These are phyloP conservation scores for Sturnus vulgaris DNA, from an alignment of 2,113 vertebrate species.

Conservation along the genomic window DNA sequence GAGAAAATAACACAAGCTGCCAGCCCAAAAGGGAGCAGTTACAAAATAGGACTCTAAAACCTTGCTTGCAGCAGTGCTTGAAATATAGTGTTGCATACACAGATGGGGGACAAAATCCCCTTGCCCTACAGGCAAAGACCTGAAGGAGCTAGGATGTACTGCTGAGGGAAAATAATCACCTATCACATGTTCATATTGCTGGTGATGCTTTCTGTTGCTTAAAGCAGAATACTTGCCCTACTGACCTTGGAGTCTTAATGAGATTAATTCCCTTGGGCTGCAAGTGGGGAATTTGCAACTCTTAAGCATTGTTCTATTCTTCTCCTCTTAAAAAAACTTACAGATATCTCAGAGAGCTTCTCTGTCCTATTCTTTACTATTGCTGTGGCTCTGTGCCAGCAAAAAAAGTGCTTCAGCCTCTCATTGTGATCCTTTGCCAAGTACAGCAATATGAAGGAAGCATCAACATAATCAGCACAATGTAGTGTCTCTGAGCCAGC, in stretches of 20 bases:
- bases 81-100: background rate
- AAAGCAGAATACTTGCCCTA: background rate
- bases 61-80: background rate
- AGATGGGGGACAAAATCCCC: background rate
- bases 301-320: background rate
- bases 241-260: background rate
- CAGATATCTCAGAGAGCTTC: background rate
- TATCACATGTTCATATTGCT: background rate
- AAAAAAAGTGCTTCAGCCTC: slow-evolving; percentile 59
- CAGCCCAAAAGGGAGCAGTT: background rate
- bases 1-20: background rate
- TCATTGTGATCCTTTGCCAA: slow-evolving; percentile 75
- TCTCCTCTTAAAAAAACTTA: background rate
- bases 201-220: background rate
- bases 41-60: background rate
- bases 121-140: background rate
- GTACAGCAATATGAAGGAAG: slow-evolving; percentile 73
- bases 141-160: background rate
- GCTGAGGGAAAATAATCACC: background rate
- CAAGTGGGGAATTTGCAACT: background rate
- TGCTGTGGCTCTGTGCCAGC: slow-evolving; percentile 59
- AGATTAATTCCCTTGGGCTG: background rate
- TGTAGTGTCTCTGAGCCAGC: slow-evolving; percentile 69
- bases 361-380: slow-evolving; percentile 9
- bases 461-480: slow-evolving; percentile 72